phyloP scores from a whole-genome alignment of 2,797 vertebrate species.

The Crax fasciolata region DNA sequence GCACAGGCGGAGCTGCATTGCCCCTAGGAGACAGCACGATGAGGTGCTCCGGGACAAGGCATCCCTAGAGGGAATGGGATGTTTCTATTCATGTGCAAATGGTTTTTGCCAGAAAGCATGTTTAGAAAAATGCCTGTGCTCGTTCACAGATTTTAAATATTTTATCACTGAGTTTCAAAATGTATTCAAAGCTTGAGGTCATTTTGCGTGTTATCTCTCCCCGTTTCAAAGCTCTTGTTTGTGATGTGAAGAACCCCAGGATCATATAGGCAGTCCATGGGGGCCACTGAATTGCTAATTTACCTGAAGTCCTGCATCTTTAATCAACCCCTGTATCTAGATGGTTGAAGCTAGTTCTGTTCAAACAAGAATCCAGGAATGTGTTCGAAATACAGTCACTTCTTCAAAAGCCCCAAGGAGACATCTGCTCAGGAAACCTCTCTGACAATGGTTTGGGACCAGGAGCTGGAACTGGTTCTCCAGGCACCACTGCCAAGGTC shows the following conservation, averaged over 20 bases:
- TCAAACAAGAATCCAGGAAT: neutral
- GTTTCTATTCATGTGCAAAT: neutral
- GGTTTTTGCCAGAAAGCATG: neutral
- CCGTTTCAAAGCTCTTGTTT: neutral
- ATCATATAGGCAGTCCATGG: rapidly evolving
- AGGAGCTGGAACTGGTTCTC: neutral
- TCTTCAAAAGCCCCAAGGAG: neutral
- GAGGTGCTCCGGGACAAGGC: neutral
- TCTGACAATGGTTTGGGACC: neutral
- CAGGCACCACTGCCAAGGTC: neutral
- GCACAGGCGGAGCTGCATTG: neutral
- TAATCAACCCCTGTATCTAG: neutral
- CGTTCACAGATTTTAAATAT: neutral
- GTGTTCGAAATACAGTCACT: rapidly evolving
- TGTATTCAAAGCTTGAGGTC: neutral
- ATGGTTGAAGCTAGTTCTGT: neutral
- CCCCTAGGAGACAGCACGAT: rapidly evolving
- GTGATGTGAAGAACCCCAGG: neutral
- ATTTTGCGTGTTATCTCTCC: neutral
- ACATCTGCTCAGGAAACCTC: neutral
- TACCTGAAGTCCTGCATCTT: neutral
- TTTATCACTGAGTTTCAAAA: neutral
- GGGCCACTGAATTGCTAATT: neutral
- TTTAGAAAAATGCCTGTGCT: neutral
- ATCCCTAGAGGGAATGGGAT: neutral